Evolutionary conservation across 1,140 invertebrate genomes (phyloP).

Genomic region (Drosophila mayri): DNA sequence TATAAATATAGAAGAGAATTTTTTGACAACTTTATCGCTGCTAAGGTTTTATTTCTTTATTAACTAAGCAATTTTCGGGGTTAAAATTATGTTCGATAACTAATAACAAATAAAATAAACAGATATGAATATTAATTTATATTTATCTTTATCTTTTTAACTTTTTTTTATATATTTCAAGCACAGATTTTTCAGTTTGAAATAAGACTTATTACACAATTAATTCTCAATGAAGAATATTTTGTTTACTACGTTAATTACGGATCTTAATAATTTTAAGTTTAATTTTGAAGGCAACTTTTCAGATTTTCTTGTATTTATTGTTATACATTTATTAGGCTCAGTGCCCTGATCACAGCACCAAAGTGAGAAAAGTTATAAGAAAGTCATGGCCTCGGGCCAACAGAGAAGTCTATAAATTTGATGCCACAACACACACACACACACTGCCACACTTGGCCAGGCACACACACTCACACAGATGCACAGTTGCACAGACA

Average conservation of each 20-base stretch:
- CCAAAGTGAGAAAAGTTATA: conserved; percentile 25
- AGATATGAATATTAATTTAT: no score
- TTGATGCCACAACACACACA: conserved; percentile 47
- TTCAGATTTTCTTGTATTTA: neutral
- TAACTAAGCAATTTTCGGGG: neutral
- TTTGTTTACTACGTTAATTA: neutral
- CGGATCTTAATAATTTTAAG: neutral
- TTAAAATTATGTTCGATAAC: neutral
- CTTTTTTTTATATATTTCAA: no score
- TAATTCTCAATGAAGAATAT: neutral
- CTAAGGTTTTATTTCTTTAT: no score
- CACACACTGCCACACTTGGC: neutral
- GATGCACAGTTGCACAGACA: conserved; percentile 54
- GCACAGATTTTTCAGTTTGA: no score
- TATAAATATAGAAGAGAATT: no score
- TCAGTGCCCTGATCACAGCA: neutral
- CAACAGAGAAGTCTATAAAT: conserved; percentile 70
- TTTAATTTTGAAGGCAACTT: no score
- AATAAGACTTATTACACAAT: no score
- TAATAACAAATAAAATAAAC: no score
- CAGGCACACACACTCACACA: conserved; percentile 16
- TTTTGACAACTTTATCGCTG: no score
- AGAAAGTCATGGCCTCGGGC: conserved; percentile 30
- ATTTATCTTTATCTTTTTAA: no score
- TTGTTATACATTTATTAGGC: neutral